Evolutionary conservation across 2,888 invertebrate species (phyloP), one percentile per base, ranked within the genome.

Genomic region (Atethmia centrago): DNA sequence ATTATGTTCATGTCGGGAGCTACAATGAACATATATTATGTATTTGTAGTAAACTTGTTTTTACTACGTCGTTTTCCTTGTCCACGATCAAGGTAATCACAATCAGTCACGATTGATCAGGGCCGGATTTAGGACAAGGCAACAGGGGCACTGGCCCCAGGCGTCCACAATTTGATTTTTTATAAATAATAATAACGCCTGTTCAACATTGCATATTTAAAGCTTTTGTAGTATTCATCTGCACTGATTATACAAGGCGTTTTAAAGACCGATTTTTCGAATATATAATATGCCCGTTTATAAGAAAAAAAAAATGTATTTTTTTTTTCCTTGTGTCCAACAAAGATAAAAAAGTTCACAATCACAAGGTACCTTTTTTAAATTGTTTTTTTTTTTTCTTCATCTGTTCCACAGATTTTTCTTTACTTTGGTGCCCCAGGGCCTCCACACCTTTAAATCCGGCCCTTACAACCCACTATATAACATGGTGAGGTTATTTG

Each of bases 51-150:
- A 66, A 69, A 62, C 77, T 51, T 1, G 64, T 66, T 63, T 73
- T 62, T 58, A 68, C 51, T 36, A 36, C 7, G n/a, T 61, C 49
- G 58, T 74, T 77, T 78, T 74, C 81, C 64, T 81, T 81, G 55
- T 81, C 61, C 68, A 55, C 61, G 12, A 66, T 78, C 65, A 71
- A 78, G 47, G 67, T 68, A 40, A 66, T 55, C 66, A 64, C 65
- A 40, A 66, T 55, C 66, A 64, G 66, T 66, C 40, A 77, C 51
- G 19, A 36, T n/a, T 49, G 31, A 55, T n/a, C n/a, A n/a, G n/a
- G n/a, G n/a, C n/a, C n/a, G n/a, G n/a, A n/a, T n/a, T n/a, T n/a
- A n/a, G n/a, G n/a, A n/a, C n/a, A n/a, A n/a, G n/a, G n/a, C n/a
- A n/a, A n/a, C n/a, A n/a, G n/a, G n/a, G n/a, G n/a, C n/a, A n/a